Evolutionary conservation across 2,888 invertebrate species (phyloP).

Genomic region (Callosobruchus maculatus): DNA sequence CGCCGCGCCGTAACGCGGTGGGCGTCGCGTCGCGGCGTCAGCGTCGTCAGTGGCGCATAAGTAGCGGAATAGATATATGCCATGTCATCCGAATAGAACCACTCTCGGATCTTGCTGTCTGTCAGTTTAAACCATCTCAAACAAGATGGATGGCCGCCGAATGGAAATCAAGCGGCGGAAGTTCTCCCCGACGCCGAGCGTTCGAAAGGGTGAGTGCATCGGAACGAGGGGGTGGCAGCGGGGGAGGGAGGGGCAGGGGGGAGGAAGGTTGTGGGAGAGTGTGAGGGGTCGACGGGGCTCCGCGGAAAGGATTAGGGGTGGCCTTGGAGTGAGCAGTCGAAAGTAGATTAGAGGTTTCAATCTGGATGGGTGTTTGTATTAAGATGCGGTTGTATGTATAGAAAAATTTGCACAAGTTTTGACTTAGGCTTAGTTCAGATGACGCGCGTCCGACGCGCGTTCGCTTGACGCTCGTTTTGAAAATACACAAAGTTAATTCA

Average conservation of each 20-base stretch:
- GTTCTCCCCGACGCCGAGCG: slow-evolving; percentile 39
- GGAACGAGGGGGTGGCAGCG: background rate
- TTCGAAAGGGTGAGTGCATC: slow-evolving; percentile 9
- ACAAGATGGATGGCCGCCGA: slow-evolving; percentile 63
- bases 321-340: slow-evolving; percentile 16
- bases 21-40: too few species aligned
- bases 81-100: slow-evolving; percentile 47
- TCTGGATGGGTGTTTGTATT: background rate
- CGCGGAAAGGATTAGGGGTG: slow-evolving; percentile 44
- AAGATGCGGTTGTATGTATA: too few species aligned
- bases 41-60: slow-evolving; percentile 1
- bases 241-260: too few species aligned
- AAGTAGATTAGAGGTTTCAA: slow-evolving; percentile 7
- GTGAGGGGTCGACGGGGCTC: slow-evolving; percentile 6
- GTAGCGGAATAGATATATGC: slow-evolving; percentile 44
- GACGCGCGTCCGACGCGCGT: too few species aligned
- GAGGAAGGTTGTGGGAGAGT: too few species aligned
- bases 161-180: slow-evolving; percentile 58
- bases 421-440: too few species aligned
- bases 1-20: slow-evolving; percentile 5
- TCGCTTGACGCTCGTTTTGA: too few species aligned
- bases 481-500: too few species aligned
- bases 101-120: slow-evolving; percentile 49
- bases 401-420: too few species aligned
- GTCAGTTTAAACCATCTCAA: slow-evolving; percentile 55